Conservation (phyloP, 1,140 invertebrate genomes). For the Hylaeus volcanicus region DNA sequence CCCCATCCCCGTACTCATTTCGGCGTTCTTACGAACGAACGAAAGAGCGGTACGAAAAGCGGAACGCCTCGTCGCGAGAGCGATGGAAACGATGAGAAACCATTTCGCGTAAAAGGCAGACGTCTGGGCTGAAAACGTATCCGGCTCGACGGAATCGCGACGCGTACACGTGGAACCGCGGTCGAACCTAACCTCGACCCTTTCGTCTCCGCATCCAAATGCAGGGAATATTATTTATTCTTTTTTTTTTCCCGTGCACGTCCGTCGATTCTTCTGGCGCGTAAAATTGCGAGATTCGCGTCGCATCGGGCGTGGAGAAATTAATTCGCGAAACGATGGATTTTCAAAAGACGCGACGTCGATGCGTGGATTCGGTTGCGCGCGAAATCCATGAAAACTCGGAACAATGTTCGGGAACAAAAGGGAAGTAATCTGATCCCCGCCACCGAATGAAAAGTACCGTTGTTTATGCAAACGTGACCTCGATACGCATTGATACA, state of each 20-base stretch:
- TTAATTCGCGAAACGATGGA: too few species aligned
- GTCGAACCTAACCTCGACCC: background rate
- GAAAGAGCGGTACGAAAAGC: slow-evolving; percentile 18
- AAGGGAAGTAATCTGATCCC: background rate
- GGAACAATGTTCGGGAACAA: background rate
- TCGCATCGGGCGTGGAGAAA: too few species aligned
- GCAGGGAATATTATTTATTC: too few species aligned
- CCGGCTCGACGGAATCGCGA: background rate
- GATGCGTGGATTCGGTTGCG: background rate
- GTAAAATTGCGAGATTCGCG: too few species aligned
- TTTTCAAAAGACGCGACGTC: background rate
- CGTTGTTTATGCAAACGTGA: background rate
- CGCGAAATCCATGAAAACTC: background rate
- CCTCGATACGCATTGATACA: slow-evolving; percentile 5
- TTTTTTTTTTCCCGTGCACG: too few species aligned
- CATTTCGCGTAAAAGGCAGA: slow-evolving; percentile 10
- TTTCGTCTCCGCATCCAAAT: too few species aligned
- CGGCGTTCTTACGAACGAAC: slow-evolving; percentile 1
- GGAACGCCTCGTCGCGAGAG: background rate
- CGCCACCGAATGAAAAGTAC: slow-evolving; percentile 17
- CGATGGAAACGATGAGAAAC: slow-evolving; percentile 24
- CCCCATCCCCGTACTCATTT: slow-evolving; percentile 29
- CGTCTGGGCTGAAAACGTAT: background rate
- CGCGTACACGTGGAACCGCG: background rate
- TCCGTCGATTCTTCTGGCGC: too few species aligned